These are phyloP conservation scores for Podabrus alpinus DNA, from an alignment of 2,888 invertebrate species.

Conservation along the genomic window DNA sequence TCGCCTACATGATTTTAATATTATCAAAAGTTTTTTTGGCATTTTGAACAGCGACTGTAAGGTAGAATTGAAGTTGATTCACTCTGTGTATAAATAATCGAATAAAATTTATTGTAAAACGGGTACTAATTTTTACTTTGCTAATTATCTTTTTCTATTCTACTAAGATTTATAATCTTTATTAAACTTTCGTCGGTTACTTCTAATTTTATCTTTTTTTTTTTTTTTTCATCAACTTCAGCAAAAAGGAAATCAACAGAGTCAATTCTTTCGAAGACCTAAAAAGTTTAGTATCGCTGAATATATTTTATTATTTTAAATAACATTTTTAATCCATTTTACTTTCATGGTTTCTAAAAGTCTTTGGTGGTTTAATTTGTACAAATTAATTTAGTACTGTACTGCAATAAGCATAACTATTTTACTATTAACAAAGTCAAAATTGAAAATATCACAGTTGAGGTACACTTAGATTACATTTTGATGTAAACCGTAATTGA, in stretches of 20 bases:
- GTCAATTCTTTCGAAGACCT: not conserved
- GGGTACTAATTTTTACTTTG: not conserved
- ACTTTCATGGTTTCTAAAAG: not conserved
- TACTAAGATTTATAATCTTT: too few relatives aligned
- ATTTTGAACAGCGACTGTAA: not conserved
- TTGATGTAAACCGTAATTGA: too few relatives aligned
- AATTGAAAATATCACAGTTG: too few relatives aligned
- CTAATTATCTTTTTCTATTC: not conserved
- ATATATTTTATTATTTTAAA: not conserved
- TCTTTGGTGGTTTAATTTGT: not conserved
- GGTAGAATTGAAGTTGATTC: not conserved
- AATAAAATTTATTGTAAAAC: not conserved
- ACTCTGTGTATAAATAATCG: not conserved
- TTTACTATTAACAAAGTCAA: too few relatives aligned
- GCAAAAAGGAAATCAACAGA: not conserved
- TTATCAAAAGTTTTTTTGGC: too few relatives aligned
- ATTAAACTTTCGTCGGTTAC: not conserved
- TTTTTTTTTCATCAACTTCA: not conserved
- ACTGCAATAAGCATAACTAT: too few relatives aligned
- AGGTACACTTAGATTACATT: too few relatives aligned
- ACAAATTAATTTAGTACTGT: too few relatives aligned
- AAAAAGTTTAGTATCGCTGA: not conserved
- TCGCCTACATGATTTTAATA: too few relatives aligned
- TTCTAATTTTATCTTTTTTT: not conserved
- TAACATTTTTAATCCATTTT: not conserved